Evolutionary conservation across 92 coral and sea anemone species (phyloP).

Genomic region (Epizoanthus scotinus): DNA sequence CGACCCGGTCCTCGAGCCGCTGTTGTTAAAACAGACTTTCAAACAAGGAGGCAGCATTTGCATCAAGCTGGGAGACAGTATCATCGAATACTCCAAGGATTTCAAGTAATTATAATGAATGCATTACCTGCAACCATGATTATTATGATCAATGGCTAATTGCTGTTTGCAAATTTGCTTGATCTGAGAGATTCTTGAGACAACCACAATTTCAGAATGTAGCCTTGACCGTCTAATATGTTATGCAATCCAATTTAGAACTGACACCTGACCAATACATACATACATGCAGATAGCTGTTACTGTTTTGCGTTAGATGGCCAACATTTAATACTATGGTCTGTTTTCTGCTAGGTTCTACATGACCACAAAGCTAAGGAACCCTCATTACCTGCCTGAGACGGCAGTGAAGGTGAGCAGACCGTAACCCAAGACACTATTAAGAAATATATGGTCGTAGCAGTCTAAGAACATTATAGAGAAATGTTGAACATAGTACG

Average conservation of each 20-base stretch:
- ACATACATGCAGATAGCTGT: no score
- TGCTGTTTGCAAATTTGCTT: background rate
- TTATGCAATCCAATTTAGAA: no score
- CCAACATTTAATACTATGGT: background rate
- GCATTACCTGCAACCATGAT: no score
- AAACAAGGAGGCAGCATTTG: constrained; percentile 98
- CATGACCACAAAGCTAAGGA: constrained; percentile 91
- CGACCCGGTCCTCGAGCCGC: constrained; percentile 86
- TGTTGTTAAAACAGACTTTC: constrained; percentile 90
- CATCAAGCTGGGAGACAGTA: constrained; percentile 92
- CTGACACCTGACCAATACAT: no score
- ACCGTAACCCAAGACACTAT: no score
- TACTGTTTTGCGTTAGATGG: background rate
- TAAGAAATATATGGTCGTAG: no score
- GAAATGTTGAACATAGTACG: no score
- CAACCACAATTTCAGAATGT: no score
- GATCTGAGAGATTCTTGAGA: background rate
- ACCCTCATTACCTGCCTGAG: constrained; percentile 95
- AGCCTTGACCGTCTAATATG: no score
- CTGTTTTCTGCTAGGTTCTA: constrained; percentile 67
- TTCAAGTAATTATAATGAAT: constrained; percentile 64
- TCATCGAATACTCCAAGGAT: constrained; percentile 94
- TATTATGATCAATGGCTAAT: no score
- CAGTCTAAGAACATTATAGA: no score
- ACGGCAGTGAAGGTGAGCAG: constrained; percentile 88